Base-by-base conservation (phyloP, 2,797 vertebrate species). In the Sebastes nivosus region DNA sequence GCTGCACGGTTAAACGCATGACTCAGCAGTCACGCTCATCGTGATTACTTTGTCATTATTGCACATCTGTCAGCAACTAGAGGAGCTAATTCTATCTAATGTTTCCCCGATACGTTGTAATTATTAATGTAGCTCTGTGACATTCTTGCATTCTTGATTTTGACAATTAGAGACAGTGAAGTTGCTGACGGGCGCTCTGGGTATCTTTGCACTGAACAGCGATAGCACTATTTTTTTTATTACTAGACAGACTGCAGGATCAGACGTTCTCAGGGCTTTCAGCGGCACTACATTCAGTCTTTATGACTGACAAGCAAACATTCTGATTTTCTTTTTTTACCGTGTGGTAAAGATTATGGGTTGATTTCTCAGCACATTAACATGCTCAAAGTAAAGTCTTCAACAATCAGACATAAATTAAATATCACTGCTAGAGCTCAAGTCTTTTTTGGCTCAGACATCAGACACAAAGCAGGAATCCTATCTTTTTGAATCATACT, bases 61-160 rank as follows among this genome's bases (percentile, higher is more conserved):
- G 67, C 79, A 75, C 79, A 90, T 90, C 72, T 81, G 73, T 72
- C 84, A 79, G 74, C 72, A 78, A 42, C 46, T 52, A 80, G 68
- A 83, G 38, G 20, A 76, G 82, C 72, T 84, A 72, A 77, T 83
- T 75, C 54, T 10, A 46, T 76, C 34, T 34, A 59, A 75, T 75
- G 75, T 68, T 77, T 87, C 61, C 67, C 27, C n/a, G 10, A 83
- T 86, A 79, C 8, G 12, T 80, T 79, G 89, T 54, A 76, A 88
- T 84, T 87, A 81, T 88, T 86, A 81, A 84, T 83, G 70, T 46
- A 29, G 70, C 75, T 79, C 66, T 72, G 42, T 63, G 79, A 81
- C 67, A 73, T 76, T 81, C 54, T 70, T 67, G 59, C 69, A 55
- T 78, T 81, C 50, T 55, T 34, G n/a, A 72, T 72, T 82, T 69